Evolutionary conservation across 2,113 vertebrate species (phyloP).

Genomic region (Periophthalmodon schlosseri): DNA sequence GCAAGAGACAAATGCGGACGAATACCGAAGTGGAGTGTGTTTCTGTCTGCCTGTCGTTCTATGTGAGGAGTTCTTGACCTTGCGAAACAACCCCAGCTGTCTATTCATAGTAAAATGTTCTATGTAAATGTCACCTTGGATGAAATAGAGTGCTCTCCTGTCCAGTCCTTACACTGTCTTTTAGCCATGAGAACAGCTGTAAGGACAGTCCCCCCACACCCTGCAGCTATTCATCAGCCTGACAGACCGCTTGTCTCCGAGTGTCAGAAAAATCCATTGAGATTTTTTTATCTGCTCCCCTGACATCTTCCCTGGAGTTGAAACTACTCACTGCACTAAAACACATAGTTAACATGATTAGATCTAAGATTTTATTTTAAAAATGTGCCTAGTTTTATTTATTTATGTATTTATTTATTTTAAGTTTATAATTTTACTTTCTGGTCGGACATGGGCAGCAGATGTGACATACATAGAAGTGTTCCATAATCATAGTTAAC

Average conservation of each 20-base stretch:
- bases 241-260: conserved; percentile 12
- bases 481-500: no score
- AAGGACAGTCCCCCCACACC: background rate
- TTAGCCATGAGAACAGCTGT: conserved; percentile 7
- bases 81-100: conserved; percentile 23
- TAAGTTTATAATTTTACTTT: no score
- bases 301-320: conserved; percentile 13
- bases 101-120: conserved; percentile 18
- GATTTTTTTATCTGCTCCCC: conserved; percentile 30
- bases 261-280: conserved; percentile 30
- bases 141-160: background rate
- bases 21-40: conserved; percentile 18
- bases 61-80: conserved; percentile 42
- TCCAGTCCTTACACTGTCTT: background rate
- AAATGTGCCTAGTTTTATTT: no score
- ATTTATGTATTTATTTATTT: no score
- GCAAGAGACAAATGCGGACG: conserved; percentile 35
- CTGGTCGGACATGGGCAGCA: no score
- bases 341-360: no score
- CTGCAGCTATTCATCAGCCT: background rate
- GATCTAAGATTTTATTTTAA: no score
- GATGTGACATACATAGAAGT: no score
- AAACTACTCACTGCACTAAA: no score
- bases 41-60: conserved; percentile 5
- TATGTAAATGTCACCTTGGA: conserved; percentile 21